Base-by-base conservation (phyloP, 2,888 invertebrate species). In the Troglohyphantes excavatus region DNA sequence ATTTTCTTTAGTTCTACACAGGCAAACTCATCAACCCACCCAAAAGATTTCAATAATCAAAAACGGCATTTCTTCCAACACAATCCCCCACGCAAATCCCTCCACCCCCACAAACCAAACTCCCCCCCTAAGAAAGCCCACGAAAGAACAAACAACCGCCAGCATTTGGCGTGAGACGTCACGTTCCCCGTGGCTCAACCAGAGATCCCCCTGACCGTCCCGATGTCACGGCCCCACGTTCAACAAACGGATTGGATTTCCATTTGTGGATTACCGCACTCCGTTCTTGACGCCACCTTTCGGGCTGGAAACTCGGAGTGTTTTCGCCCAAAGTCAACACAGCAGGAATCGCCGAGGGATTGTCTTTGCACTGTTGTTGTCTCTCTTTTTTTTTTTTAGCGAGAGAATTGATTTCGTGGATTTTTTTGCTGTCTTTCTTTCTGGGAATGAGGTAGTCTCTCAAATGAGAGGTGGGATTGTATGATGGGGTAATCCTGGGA, bases 181-280 rank as follows among this genome's bases (percentile, higher is more conserved):
- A 61, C 23, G 39, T 5, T 59, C 27, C 19, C 19, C 33, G 19
- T n/a, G 6, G 61, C 39, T 5, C n/a, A n/a, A 19, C 19, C 33
- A 3, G 1, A 81, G 83, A 84, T 84, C 84, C 84, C 75, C 46
- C 33, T 11, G 75, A 67, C 84, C 23, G 65, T 5, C 65, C 46
- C 19, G 23, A 26, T 39, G 84, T 84, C 84, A 84, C 84, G 84
- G 67, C 53, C 75, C 23, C 27, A 9, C n/a, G n/a, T n/a, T n/a
- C n/a, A n/a, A n/a, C n/a, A n/a, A n/a, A n/a, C 33, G 84, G 75
- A 75, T 84, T 75, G 67, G 46, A 59, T 84, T 67, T 84, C 84
- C 84, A 84, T 84, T 84, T 84, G 84, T 75, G 84, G 84, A 84
- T 84, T 84, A 84, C 84, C 84, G 29, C 84, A 84, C 65, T 39